phyloP scores from a whole-genome alignment of 1,140 invertebrate genomes.

The Drosophila triauraria region DNA sequence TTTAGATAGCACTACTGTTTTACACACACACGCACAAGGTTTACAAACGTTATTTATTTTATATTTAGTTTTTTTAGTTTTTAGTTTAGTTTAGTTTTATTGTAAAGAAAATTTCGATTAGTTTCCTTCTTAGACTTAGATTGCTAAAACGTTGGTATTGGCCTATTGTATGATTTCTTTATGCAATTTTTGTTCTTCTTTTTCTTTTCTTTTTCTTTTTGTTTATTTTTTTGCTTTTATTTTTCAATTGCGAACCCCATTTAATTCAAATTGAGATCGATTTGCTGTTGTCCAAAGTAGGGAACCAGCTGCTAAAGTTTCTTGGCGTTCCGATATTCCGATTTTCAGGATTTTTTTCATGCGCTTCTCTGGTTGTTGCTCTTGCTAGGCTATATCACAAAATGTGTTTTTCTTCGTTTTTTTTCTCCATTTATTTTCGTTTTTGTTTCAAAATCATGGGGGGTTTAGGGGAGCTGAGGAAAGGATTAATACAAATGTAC shows the following conservation, averaged over 20 bases:
- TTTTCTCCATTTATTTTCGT: conserved; percentile 4
- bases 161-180: conserved; percentile 71
- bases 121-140: conserved; percentile 60
- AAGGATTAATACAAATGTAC: background rate
- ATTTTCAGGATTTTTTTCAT: conserved; percentile 25
- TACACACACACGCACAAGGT: conserved; percentile 62
- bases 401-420: conserved; percentile 36
- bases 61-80: conserved; percentile 27
- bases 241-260: conserved; percentile 38
- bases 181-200: conserved; percentile 33
- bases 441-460: conserved; percentile 1
- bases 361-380: conserved; percentile 22
- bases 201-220: conserved; percentile 1
- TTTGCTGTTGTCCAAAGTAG: conserved; percentile 18
- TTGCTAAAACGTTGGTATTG: conserved; percentile 77
- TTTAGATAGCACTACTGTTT: conserved; percentile 50
- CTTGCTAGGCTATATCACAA: conserved; percentile 58
- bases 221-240: conserved; percentile 9
- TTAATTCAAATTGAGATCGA: conserved; percentile 25
- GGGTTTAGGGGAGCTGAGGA: background rate
- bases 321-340: conserved; percentile 16
- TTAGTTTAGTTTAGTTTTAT: conserved; percentile 30
- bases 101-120: conserved; percentile 61
- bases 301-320: conserved; percentile 12
- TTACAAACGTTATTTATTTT: conserved; percentile 48